A percentile compares a stretch with the other conserved stretches of the same genome.
Evolutionary conservation across 2,113 vertebrate species (phyloP).

Genomic region (Pomatostomus ruficeps): DNA sequence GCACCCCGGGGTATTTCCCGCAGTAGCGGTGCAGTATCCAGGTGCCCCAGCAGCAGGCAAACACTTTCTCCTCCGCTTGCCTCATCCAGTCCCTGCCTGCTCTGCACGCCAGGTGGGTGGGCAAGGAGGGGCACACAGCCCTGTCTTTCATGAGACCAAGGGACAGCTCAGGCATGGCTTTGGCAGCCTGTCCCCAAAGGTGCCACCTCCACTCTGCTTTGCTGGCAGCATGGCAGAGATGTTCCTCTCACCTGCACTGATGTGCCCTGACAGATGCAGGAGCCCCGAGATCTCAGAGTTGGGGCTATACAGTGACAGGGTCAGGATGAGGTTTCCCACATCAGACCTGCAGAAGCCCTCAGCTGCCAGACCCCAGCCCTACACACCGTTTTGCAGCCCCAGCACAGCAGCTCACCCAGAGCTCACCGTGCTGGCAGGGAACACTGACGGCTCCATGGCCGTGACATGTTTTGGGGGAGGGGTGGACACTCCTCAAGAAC

Average conservation of each 20-base stretch:
- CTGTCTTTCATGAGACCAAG: neutral
- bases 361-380: neutral
- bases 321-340: neutral
- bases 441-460: too few species aligned
- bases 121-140: neutral
- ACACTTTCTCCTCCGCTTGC: neutral
- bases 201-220: neutral
- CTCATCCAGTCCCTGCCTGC: neutral
- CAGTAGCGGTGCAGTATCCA: neutral
- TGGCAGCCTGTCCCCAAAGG: neutral
- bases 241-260: neutral
- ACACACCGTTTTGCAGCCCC: neutral
- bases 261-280: accelerated
- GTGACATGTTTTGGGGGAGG: neutral
- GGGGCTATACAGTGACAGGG: neutral
- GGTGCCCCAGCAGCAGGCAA: neutral
- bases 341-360: neutral
- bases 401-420: neutral
- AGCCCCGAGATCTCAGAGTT: accelerated
- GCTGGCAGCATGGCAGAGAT: neutral
- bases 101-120: neutral
- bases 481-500: neutral
- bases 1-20: neutral
- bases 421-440: accelerated
- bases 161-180: neutral